Evolutionary conservation across 2,797 vertebrate species (phyloP).

Genomic region (Chiroxiphia lanceolata): DNA sequence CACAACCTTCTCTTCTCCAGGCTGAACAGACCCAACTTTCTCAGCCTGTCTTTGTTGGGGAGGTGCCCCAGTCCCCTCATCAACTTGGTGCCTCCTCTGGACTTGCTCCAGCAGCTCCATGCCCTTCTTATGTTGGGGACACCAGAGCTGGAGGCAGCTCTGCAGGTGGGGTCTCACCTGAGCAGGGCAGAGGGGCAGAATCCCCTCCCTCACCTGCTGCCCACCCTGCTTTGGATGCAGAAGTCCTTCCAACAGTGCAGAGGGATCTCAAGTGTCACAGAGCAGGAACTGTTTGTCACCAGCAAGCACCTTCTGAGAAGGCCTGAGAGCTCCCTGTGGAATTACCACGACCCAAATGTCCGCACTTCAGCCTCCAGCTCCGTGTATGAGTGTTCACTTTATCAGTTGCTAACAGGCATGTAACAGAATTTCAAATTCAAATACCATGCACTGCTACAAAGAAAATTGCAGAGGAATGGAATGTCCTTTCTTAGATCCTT

Average conservation of each 20-base stretch:
- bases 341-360: accelerated
- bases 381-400: neutral
- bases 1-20: neutral
- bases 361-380: neutral
- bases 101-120: neutral
- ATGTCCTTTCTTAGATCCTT: neutral
- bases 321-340: neutral
- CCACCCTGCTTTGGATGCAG: neutral
- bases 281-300: neutral
- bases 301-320: neutral
- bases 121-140: no score
- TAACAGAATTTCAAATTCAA: neutral
- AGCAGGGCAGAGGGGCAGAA: neutral
- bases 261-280: neutral
- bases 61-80: neutral
- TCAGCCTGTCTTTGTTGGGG: neutral
- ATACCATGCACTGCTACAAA: neutral
- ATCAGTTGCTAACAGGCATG: neutral
- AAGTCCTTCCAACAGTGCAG: neutral
- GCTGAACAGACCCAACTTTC: neutral
- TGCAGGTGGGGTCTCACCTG: neutral
- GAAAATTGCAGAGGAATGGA: neutral
- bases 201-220: neutral
- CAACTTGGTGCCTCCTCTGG: neutral
- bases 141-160: neutral